Evolutionary conservation across 2,113 vertebrate species (phyloP).

Genomic region (cattle (Bos taurus)): DNA sequence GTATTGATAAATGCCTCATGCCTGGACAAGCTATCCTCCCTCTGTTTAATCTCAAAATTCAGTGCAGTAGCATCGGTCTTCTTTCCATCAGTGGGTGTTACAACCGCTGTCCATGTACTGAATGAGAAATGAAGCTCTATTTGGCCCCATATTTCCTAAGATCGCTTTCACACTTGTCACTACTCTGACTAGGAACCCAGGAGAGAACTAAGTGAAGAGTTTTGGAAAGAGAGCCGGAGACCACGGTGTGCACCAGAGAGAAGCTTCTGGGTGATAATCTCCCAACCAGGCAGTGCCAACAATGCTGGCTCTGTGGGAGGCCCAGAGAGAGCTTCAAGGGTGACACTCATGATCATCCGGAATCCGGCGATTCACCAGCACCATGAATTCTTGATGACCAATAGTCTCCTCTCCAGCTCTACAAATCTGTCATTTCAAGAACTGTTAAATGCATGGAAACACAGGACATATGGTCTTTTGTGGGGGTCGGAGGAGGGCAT

Average conservation of each 20-base stretch:
- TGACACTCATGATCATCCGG: neutral
- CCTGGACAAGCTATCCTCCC: neutral
- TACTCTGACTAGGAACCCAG: fast-evolving
- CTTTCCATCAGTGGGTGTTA: neutral
- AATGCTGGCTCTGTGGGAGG: neutral
- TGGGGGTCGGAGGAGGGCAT: neutral
- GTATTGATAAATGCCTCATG: neutral
- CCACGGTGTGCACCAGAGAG: neutral
- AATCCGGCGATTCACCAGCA: neutral
- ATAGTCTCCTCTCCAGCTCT: neutral
- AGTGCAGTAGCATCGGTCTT: fast-evolving
- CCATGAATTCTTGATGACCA: neutral
- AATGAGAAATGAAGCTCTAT: neutral
- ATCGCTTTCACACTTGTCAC: neutral
- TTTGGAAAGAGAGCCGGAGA: neutral
- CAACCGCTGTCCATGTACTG: fast-evolving
- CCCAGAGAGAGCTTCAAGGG: neutral
- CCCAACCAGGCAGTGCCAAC: neutral
- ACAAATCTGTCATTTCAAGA: neutral
- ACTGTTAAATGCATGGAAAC: no score
- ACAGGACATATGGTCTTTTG: neutral
- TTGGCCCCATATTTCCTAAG: fast-evolving
- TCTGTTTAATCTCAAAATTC: neutral
- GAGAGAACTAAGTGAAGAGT: neutral
- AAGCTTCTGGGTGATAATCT: neutral